Evolutionary conservation across 2,113 vertebrate species (phyloP).

Genomic region (Nycticorax nycticorax): DNA sequence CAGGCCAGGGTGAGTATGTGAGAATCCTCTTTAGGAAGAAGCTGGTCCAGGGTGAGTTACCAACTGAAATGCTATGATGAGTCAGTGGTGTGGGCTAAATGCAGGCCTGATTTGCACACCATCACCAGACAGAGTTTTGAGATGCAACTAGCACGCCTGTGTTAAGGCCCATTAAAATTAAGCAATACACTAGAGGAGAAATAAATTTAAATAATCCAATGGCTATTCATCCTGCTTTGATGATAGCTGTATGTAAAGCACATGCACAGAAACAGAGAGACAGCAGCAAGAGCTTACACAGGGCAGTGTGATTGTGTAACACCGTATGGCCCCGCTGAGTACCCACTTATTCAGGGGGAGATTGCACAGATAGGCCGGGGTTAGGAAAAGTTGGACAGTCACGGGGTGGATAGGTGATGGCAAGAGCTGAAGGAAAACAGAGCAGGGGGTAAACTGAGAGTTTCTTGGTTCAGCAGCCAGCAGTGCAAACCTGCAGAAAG

Average conservation of each 20-base stretch:
- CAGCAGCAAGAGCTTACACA: neutral
- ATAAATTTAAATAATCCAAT: neutral
- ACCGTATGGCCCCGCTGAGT: accelerated
- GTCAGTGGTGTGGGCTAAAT: neutral
- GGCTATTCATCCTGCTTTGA: neutral
- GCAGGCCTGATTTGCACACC: neutral
- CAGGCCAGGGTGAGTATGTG: neutral
- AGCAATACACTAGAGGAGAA: neutral
- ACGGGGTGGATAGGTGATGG: neutral
- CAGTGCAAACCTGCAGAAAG: neutral
- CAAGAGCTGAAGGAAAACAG: neutral
- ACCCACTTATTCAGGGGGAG: neutral
- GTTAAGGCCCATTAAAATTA: neutral
- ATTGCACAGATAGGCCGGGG: neutral
- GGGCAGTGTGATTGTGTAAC: neutral
- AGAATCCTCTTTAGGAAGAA: neutral
- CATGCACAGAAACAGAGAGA: neutral
- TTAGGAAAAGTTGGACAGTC: neutral
- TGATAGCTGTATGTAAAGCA: neutral
- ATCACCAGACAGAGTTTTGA: neutral
- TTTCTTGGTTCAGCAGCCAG: neutral
- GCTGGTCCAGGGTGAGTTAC: neutral
- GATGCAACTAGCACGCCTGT: neutral
- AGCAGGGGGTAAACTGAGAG: neutral
- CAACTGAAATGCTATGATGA: neutral